Percentiles rank a stretch among this genome's conserved stretches.
These are phyloP conservation scores for Phengaris arion DNA, from an alignment of 2,888 invertebrate species.

Conservation along the genomic window DNA sequence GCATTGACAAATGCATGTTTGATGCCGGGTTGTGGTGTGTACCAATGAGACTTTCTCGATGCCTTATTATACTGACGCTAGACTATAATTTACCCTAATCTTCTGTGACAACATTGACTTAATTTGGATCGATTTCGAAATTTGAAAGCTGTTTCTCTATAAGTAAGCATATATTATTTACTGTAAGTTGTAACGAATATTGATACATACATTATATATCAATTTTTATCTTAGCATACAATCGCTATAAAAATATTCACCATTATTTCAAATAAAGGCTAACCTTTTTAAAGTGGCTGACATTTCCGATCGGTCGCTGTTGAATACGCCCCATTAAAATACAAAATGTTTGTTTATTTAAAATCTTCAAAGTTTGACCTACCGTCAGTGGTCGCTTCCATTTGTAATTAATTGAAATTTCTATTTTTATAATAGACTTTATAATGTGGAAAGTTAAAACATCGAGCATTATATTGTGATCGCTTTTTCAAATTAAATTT, in stretches of 20 bases:
- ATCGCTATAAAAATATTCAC: constrained; percentile 28
- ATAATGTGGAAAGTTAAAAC: not conserved
- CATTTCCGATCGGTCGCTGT: constrained; percentile 23
- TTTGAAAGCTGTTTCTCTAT: too few species aligned
- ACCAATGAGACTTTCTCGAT: too few species aligned
- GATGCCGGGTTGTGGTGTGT: too few species aligned
- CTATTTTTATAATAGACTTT: not conserved
- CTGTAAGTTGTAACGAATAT: not conserved
- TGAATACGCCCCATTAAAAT: constrained; percentile 12
- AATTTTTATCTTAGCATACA: constrained; percentile 13
- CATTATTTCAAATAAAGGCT: constrained; percentile 14
- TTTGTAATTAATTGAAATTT: not conserved
- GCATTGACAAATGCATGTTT: too few species aligned
- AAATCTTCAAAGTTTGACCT: not conserved
- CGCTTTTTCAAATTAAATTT: too few species aligned
- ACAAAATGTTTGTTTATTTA: constrained; percentile 22
- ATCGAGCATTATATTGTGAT: too few species aligned
- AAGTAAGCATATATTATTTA: not conserved
- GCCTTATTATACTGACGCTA: too few species aligned
- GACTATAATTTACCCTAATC: too few species aligned
- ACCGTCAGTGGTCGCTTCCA: not conserved
- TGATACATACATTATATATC: constrained; percentile 18
- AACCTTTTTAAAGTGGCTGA: constrained; percentile 26
- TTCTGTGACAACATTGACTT: too few species aligned
- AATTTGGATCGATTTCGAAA: too few species aligned